Percentiles rank a stretch among this genome's conserved stretches.
phyloP scores from a whole-genome alignment of 1,140 invertebrate species.

The Hyles euphorbiae region DNA sequence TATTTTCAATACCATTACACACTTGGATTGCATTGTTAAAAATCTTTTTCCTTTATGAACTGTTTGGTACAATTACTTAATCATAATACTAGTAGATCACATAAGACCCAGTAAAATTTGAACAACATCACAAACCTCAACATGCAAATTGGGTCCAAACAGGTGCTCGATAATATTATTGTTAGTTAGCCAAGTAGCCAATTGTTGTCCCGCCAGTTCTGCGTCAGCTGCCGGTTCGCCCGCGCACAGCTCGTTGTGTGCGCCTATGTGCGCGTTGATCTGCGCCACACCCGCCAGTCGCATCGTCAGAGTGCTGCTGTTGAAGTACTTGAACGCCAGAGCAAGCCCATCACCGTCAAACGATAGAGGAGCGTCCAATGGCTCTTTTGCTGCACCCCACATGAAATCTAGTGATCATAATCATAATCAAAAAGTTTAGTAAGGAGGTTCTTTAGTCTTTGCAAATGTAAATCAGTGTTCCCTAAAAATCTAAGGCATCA shows the following conservation, averaged over 20 bases:
- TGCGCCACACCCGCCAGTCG: conserved; percentile 92
- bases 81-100: no score
- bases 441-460: no score
- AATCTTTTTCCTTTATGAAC: no score
- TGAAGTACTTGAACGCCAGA: conserved; percentile 96
- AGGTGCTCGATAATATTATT: conserved; percentile 96
- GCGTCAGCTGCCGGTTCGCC: conserved; percentile 89
- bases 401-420: conserved; percentile 83
- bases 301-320: conserved; percentile 94
- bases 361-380: conserved; percentile 88
- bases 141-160: conserved; percentile 96
- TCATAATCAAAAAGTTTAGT: no score
- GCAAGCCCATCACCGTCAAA: conserved; percentile 94
- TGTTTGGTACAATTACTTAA: no score
- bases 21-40: no score
- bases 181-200: conserved; percentile 91
- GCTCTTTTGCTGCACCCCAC: conserved; percentile 95
- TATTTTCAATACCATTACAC: no score
- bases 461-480: neutral
- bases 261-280: conserved; percentile 94
- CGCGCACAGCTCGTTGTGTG: conserved; percentile 92
- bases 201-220: conserved; percentile 87
- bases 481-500: neutral
- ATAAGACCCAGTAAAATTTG: no score
- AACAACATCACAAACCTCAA: conserved; percentile 80